These are phyloP conservation scores for Myotis myotis DNA, from an alignment of 2,797 vertebrate genomes.

Conservation along the genomic window DNA sequence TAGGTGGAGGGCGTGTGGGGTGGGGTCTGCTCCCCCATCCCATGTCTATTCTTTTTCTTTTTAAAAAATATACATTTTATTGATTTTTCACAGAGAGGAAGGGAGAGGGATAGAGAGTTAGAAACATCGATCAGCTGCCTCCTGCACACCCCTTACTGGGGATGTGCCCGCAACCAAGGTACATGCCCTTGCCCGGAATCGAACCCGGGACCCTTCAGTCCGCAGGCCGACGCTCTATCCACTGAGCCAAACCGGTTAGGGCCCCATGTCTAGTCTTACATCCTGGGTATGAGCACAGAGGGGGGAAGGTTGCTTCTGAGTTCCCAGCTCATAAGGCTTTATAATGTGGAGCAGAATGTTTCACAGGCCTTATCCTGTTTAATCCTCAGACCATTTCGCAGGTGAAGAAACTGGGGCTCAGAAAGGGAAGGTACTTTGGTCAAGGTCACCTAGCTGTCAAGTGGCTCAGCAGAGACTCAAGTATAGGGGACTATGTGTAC, in stretches of 20 bases:
- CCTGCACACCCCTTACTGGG: too few relatives aligned
- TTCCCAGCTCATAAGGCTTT: not conserved
- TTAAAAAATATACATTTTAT: too few relatives aligned
- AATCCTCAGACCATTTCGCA: not conserved
- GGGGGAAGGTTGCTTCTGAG: not conserved
- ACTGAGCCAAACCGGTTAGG: too few relatives aligned
- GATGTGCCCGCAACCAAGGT: too few relatives aligned
- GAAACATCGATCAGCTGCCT: too few relatives aligned
- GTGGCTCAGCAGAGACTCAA: not conserved
- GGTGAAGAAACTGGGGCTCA: not conserved
- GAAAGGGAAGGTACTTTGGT: not conserved
- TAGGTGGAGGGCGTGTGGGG: not conserved
- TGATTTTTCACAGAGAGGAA: too few relatives aligned
- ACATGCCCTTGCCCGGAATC: too few relatives aligned
- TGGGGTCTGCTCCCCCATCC: not conserved
- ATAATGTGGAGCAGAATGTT: not conserved
- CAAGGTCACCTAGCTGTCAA: not conserved
- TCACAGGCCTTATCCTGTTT: not conserved
- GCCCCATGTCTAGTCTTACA: not conserved
- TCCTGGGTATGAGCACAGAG: not conserved
- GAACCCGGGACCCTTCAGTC: too few relatives aligned
- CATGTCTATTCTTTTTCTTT: not conserved
- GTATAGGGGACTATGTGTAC: not conserved
- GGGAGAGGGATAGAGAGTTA: too few relatives aligned
- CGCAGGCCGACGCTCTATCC: too few relatives aligned